These are phyloP conservation scores for Garrulus glandarius DNA, from an alignment of 2,797 vertebrate species.

Conservation along the genomic window DNA sequence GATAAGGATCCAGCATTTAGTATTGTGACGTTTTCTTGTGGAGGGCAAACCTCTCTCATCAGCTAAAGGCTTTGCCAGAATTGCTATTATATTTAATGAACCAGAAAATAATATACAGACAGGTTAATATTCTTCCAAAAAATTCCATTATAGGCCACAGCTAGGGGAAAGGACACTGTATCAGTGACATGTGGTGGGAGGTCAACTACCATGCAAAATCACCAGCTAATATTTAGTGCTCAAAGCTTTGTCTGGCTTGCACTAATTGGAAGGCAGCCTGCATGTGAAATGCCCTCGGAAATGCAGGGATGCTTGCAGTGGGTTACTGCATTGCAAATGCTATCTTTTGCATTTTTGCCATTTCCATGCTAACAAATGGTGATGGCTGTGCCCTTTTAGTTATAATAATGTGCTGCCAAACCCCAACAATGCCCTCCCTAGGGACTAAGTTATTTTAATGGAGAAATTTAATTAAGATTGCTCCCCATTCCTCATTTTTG, in stretches of 20 bases:
- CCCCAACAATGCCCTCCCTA: not conserved
- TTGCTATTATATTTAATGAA: conserved; percentile 53
- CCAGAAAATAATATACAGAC: conserved; percentile 27
- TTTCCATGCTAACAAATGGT: not conserved
- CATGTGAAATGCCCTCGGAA: not conserved
- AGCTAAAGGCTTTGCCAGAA: conserved; percentile 29
- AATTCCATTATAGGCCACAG: conserved; percentile 8
- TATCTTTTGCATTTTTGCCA: not conserved
- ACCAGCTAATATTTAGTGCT: conserved; percentile 21
- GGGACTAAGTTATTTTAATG: not conserved
- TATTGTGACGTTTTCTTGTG: not conserved
- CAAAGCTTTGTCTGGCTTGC: not conserved
- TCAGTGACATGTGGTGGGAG: not conserved
- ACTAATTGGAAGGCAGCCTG: conserved; percentile 15
- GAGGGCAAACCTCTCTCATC: conserved; percentile 25
- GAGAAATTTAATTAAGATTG: not conserved
- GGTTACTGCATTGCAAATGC: not conserved
- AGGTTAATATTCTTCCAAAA: conserved; percentile 44
- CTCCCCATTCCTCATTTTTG: not conserved
- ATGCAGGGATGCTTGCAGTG: not conserved
- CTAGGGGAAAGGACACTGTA: conserved; percentile 17
- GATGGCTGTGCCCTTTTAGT: not conserved
- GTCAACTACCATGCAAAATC: conserved; percentile 34
- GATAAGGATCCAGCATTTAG: not conserved
- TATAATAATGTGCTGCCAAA: not conserved